Conservation (phyloP, 2,797 vertebrate genomes). For the Tenualosa thibaudeaui region DNA sequence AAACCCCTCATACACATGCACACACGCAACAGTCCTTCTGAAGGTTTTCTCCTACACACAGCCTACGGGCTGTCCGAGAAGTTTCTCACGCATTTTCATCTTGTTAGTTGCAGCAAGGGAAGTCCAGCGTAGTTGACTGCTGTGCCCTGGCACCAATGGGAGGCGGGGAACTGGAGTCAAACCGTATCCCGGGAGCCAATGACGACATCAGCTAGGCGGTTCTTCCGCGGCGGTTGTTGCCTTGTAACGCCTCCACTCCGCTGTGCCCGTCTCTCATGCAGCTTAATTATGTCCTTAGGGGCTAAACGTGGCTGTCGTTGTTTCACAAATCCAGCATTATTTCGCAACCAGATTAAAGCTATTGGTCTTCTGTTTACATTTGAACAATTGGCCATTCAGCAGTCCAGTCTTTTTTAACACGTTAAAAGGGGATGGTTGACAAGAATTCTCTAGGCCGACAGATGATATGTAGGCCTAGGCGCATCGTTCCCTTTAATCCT, state of each 20-base stretch:
- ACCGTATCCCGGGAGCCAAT: conserved; percentile 34
- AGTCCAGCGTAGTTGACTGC: conserved; percentile 33
- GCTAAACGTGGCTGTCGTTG: background rate
- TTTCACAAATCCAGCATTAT: background rate
- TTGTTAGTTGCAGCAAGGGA: conserved; percentile 39
- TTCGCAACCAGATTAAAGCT: conserved; percentile 2
- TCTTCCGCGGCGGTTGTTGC: conserved; percentile 35
- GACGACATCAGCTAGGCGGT: conserved; percentile 42
- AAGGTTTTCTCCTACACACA: conserved; percentile 41
- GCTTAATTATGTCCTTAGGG: conserved; percentile 12
- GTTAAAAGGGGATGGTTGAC: background rate
- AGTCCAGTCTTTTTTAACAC: background rate
- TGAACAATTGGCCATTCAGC: background rate
- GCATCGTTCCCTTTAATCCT: background rate
- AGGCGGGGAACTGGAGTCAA: conserved; percentile 16
- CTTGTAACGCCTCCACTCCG: conserved; percentile 18
- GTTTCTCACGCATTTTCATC: conserved; percentile 36
- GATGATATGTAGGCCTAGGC: background rate
- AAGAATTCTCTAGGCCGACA: background rate
- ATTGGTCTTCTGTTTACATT: background rate
- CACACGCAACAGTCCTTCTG: background rate
- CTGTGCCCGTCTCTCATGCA: conserved; percentile 7
- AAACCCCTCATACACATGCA: background rate
- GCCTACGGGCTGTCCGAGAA: conserved; percentile 33
- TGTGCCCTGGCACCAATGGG: conserved; percentile 41